A percentile compares a stretch with the other conserved stretches of the same genome.
These are phyloP conservation scores for Neodiprion lecontei DNA, from an alignment of 1,140 invertebrate genomes.

Conservation along the genomic window DNA sequence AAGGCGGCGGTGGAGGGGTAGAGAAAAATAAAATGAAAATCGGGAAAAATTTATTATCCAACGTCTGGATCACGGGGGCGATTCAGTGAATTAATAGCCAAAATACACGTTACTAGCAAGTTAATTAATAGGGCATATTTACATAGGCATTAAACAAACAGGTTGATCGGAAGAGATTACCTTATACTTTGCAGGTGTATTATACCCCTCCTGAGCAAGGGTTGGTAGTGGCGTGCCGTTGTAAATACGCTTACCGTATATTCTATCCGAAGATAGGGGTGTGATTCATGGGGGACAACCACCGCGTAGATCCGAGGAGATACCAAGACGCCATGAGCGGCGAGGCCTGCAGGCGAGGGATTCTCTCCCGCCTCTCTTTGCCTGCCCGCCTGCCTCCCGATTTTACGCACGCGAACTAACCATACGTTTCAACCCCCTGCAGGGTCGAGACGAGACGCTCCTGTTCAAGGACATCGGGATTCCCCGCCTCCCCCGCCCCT, in stretches of 20 bases:
- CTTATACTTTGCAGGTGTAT: conserved; percentile 21
- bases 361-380: neutral
- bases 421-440: conserved; percentile 20
- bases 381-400: conserved; percentile 1
- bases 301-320: conserved; percentile 25
- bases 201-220: conserved; percentile 20
- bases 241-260: conserved; percentile 26
- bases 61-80: neutral
- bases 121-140: conserved; percentile 50
- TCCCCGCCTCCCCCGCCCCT: neutral
- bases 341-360: neutral
- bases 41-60: neutral
- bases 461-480: neutral
- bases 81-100: conserved; percentile 36
- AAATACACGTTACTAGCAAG: conserved; percentile 43
- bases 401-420: conserved; percentile 21
- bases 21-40: neutral
- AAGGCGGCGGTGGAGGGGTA: neutral
- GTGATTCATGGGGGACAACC: conserved; percentile 28
- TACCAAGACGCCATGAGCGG: conserved; percentile 13
- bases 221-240: conserved; percentile 26
- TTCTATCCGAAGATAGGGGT: conserved; percentile 26
- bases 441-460: conserved; percentile 18
- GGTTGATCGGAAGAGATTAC: conserved; percentile 45
- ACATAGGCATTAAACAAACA: conserved; percentile 51